Conservation (phyloP, 2,113 vertebrate genomes). For the Lucifuga dentata region DNA sequence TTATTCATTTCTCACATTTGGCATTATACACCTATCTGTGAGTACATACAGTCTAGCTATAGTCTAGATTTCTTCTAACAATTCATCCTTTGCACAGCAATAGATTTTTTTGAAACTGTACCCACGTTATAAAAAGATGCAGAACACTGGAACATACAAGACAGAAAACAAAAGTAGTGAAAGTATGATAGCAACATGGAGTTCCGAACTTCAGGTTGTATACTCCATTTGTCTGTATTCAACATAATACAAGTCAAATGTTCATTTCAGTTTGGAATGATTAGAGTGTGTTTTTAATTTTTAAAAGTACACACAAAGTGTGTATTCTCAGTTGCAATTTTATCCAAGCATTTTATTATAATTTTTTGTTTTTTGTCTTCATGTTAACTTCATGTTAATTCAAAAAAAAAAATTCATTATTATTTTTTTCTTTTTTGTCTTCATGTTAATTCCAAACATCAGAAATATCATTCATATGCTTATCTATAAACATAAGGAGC, state of each 20-base stretch:
- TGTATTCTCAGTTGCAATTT: constrained; percentile 1
- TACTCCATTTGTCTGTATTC: constrained; percentile 39
- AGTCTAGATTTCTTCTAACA: constrained; percentile 17
- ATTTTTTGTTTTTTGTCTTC: not conserved
- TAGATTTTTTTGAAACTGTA: constrained; percentile 55
- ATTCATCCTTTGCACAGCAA: constrained; percentile 76
- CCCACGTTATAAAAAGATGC: constrained; percentile 58
- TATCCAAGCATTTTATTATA: not conserved
- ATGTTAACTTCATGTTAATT: not conserved
- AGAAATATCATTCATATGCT: constrained; percentile 1
- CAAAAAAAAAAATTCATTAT: not conserved
- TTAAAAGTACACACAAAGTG: constrained; percentile 19
- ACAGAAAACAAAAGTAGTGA: constrained; percentile 63
- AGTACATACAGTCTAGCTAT: constrained; percentile 32
- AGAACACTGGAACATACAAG: constrained; percentile 59
- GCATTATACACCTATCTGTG: constrained; percentile 41
- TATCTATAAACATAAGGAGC: constrained; percentile 11
- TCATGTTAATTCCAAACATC: constrained; percentile 2
- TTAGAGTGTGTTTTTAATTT: constrained; percentile 67
- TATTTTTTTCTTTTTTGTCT: not conserved
- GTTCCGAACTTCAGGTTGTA: constrained; percentile 9
- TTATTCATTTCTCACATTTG: constrained; percentile 31
- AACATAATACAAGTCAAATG: constrained; percentile 27
- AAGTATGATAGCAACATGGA: constrained; percentile 42
- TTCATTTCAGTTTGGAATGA: constrained; percentile 66